Base-by-base conservation (phyloP, 2,888 invertebrate genomes). In the Patella depressa region DNA sequence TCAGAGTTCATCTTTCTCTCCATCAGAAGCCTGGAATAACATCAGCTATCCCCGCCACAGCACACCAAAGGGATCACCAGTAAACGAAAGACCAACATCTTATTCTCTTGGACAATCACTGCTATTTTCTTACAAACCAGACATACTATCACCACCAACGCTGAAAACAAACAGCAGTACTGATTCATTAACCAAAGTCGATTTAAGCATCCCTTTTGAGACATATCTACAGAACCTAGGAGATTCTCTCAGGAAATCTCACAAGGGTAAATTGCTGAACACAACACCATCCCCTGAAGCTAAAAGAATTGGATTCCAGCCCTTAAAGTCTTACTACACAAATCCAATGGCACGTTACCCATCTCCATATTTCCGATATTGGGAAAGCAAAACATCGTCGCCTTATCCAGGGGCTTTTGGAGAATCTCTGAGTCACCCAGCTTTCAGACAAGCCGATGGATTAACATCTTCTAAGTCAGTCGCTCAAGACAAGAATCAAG, bases 401-500 rank as follows among this genome's bases (percentile, higher is more conserved):
- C 65, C 65, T 19, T 65, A 65, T 14, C 65, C 65, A 15, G 65
- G 65, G 24, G 12, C 11, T 24, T 65, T 65, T 24, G 65, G 19
- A 3, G 65, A 65, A 14, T 65, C 65, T 65, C 24, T 65, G 19
- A 65, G 65, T 65, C 65, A 65, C 24, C 65, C 65, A 24, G 65
- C 65, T 24, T 65, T 65, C 65, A 19, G 65, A 15, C 65, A 65
- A 24, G 24, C 65, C 19, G 65, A 65, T 9, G 24, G 14, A 24
- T 12, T 19, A 24, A 19, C 65, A 12, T 11, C 65, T 24, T 11
- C 65, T 4, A 65, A 24, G 24, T 19, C 81, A 53, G 74, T 83
- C 0, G 24, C 74, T 7, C 17, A 45, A 11, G 85, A 86, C 72
- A 88, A 88, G 73, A 86, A 88, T 2, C 84, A 88, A 14, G 85